phyloP scores from a whole-genome alignment of 1,140 invertebrate genomes.

The Heliconius eleuchia region DNA sequence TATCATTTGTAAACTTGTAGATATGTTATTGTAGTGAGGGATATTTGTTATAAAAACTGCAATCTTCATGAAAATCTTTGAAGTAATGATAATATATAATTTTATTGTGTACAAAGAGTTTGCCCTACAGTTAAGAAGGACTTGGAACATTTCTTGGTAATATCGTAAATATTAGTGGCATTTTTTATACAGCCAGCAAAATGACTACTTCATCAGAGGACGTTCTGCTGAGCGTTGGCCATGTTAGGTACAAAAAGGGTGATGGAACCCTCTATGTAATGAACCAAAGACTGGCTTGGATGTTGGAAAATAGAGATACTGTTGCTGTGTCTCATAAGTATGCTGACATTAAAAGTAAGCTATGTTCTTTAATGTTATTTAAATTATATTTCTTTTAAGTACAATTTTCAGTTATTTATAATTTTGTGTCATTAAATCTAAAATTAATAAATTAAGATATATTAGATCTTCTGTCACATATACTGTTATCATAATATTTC shows the following conservation, averaged over 20 bases:
- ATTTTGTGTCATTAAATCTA: neutral
- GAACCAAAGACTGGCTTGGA: constrained; percentile 97
- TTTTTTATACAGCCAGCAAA: constrained; percentile 31
- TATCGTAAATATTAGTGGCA: constrained; percentile 18
- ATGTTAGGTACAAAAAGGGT: constrained; percentile 97
- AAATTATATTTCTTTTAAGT: neutral
- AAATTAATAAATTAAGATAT: no score
- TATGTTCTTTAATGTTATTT: neutral
- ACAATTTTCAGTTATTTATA: neutral
- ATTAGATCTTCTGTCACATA: no score
- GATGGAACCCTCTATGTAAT: constrained; percentile 98
- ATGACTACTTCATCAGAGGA: constrained; percentile 95
- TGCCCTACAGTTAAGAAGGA: constrained; percentile 12
- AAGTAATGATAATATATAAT: constrained; percentile 14
- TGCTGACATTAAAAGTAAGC: constrained; percentile 96
- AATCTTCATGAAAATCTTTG: constrained; percentile 1
- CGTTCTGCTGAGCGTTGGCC: constrained; percentile 93
- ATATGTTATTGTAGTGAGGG: constrained; percentile 29
- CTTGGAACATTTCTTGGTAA: constrained; percentile 6
- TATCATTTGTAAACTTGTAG: constrained; percentile 46
- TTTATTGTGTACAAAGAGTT: constrained; percentile 18
- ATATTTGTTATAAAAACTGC: neutral
- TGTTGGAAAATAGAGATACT: constrained; percentile 94
- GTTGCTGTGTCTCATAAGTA: constrained; percentile 96
- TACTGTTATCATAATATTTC: no score